Evolutionary conservation across 2,113 vertebrate species (phyloP).

Genomic region (Zosterops japonicus): DNA sequence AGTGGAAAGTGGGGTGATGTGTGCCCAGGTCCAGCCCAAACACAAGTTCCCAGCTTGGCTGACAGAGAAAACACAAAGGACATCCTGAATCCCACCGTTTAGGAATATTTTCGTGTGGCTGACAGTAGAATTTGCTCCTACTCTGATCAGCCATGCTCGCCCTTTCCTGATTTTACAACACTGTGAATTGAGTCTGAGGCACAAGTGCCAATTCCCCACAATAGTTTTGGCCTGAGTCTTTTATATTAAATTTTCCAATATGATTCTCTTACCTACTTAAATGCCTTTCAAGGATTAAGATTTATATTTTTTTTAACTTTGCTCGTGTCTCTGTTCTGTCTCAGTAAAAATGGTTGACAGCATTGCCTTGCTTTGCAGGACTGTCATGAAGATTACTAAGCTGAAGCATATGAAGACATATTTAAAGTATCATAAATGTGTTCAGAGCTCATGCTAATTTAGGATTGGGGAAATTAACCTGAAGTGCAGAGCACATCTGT

Average conservation of each 20-base stretch:
- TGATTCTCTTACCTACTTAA: background rate
- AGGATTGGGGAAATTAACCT: background rate
- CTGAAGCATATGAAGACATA: background rate
- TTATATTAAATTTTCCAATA: background rate
- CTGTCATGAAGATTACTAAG: background rate
- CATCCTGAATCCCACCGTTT: background rate
- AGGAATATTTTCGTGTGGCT: background rate
- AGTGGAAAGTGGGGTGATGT: background rate
- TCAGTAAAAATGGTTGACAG: background rate
- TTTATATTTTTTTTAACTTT: background rate
- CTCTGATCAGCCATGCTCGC: background rate
- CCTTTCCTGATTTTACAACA: background rate
- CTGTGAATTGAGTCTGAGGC: background rate
- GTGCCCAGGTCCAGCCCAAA: background rate
- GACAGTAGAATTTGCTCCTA: background rate
- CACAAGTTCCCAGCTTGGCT: background rate
- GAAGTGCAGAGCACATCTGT: slow-evolving; percentile 4
- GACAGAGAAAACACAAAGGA: background rate
- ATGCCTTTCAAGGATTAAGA: background rate
- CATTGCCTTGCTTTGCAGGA: background rate
- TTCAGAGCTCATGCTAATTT: background rate
- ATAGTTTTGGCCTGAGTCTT: background rate
- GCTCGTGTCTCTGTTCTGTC: background rate
- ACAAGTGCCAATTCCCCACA: background rate
- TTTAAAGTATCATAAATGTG: background rate